Percentiles rank a stretch among this genome's conserved stretches.
Evolutionary conservation across 2,888 invertebrate genomes (phyloP).

Genomic region (Hylaea fasciaria): DNA sequence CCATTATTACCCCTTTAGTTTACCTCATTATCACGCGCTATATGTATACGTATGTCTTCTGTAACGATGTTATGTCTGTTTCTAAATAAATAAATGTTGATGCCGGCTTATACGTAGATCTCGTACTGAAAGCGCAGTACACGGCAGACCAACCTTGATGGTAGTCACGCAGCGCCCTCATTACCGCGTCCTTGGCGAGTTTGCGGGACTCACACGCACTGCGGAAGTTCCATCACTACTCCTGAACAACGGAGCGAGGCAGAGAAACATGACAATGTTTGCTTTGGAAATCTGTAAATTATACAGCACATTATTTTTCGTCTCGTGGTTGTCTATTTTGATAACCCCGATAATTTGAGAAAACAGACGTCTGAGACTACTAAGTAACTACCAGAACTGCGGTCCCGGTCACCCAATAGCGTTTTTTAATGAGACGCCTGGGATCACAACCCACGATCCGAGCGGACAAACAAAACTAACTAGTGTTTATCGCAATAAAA

Average conservation of each 20-base stretch:
- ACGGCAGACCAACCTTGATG: conserved; percentile 47
- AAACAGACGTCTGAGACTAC: no score
- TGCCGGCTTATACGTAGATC: conserved; percentile 3
- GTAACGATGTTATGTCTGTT: no score
- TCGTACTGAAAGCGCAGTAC: background rate
- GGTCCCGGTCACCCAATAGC: no score
- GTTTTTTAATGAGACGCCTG: no score
- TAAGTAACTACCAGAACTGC: no score
- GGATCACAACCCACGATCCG: no score
- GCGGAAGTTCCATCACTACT: conserved; percentile 49
- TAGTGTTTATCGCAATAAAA: no score
- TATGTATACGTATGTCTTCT: no score
- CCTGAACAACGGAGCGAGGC: conserved; percentile 8
- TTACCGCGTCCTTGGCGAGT: conserved; percentile 60
- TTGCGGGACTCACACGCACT: conserved; percentile 56
- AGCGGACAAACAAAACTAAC: no score
- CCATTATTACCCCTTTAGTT: no score
- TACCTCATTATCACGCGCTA: no score
- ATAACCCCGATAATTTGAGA: background rate
- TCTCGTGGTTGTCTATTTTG: background rate
- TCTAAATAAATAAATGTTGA: background rate
- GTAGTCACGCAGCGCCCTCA: conserved; percentile 64
- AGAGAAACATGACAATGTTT: background rate
- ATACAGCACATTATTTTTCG: background rate
- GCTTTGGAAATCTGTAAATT: background rate